Evolutionary conservation across 2,113 vertebrate genomes (phyloP).

Genomic region (Tetrao urogallus): DNA sequence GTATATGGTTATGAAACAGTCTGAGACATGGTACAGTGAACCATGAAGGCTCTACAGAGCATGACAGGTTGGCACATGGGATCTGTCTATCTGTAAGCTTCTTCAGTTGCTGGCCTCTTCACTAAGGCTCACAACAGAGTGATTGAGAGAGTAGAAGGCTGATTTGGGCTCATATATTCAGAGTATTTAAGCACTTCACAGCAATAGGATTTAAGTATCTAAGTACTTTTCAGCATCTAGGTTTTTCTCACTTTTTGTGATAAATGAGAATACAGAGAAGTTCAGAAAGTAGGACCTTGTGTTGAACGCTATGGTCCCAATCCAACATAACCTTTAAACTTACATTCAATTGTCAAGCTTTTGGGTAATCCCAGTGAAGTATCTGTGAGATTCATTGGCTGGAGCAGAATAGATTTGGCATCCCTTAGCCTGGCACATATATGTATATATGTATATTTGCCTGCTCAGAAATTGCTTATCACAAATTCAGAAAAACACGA

Average conservation of each 20-base stretch:
- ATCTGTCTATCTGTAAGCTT: not conserved
- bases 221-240: not conserved
- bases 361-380: constrained; percentile 14
- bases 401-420: constrained; percentile 19
- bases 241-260: not conserved
- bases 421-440: not conserved
- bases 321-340: constrained; percentile 24
- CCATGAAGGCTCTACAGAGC: not conserved
- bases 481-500: not conserved
- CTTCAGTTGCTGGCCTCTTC: not conserved
- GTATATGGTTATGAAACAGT: not conserved
- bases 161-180: not conserved
- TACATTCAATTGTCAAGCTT: not conserved
- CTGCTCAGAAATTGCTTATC: constrained; percentile 30
- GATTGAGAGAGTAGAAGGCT: not conserved
- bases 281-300: not conserved
- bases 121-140: not conserved
- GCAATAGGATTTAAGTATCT: not conserved
- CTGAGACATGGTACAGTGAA: not conserved
- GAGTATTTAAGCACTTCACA: not conserved
- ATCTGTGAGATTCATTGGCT: constrained; percentile 45
- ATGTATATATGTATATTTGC: not conserved
- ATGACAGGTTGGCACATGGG: not conserved
- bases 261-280: not conserved
- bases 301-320: not conserved